Conservation (phyloP, 2,113 vertebrate species). For the Neogobius melanostomus region DNA sequence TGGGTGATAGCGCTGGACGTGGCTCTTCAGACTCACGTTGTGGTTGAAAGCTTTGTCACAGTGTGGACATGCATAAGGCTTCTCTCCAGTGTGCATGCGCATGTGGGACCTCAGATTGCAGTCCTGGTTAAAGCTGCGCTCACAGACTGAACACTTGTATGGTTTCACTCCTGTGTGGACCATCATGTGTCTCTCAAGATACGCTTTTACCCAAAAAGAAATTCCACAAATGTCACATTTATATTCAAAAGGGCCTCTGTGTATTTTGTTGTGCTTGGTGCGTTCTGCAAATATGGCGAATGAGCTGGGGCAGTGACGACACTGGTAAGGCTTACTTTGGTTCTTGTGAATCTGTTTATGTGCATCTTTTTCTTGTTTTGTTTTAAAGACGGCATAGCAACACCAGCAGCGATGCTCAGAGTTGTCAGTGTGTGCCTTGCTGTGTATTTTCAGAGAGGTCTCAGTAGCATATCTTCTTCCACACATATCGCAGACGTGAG, state of each 20-base stretch:
- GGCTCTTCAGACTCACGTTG: too few species aligned
- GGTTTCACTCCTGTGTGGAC: too few species aligned
- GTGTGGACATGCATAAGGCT: too few species aligned
- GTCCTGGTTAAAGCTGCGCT: too few species aligned
- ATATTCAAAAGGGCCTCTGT: slow-evolving; percentile 27
- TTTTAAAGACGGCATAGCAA: slow-evolving; percentile 45
- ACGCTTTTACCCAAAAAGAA: slow-evolving; percentile 3
- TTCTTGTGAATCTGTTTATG: slow-evolving; percentile 41
- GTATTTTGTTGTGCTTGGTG: slow-evolving; percentile 28
- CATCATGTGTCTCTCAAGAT: slow-evolving; percentile 23
- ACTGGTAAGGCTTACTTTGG: slow-evolving; percentile 44
- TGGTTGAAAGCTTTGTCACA: too few species aligned
- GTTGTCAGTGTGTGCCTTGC: slow-evolving; percentile 37
- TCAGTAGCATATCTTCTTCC: slow-evolving; percentile 42
- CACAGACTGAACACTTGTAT: too few species aligned
- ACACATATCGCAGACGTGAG: slow-evolving; percentile 52
- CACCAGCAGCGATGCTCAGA: slow-evolving; percentile 53
- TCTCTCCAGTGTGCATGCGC: too few species aligned
- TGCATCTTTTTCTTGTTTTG: slow-evolving; percentile 43
- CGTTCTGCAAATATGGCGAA: slow-evolving; percentile 36
- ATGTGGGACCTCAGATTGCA: too few species aligned
- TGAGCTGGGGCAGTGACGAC: slow-evolving; percentile 38
- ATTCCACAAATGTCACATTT: slow-evolving; percentile 46
- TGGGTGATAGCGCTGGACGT: slow-evolving; percentile 36
- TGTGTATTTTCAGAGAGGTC: slow-evolving; percentile 26